Conservation (phyloP, 2,888 invertebrate species). For the Napeogenes inachia region DNA sequence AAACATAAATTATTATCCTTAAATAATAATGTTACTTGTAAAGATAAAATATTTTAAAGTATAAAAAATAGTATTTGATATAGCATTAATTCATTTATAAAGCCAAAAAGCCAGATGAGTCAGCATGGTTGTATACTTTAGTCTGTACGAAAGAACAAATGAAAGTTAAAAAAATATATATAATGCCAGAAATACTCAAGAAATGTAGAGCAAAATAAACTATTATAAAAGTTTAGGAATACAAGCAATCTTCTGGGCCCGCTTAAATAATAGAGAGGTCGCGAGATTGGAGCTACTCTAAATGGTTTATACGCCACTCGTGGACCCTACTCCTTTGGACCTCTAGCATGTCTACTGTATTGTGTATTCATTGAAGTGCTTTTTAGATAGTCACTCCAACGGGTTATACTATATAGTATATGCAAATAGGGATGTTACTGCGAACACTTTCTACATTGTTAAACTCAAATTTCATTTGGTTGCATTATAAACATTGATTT, state of each 20-base stretch:
- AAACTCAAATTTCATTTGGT: too few species aligned
- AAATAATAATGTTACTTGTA: too few species aligned
- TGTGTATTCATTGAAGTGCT: constrained; percentile 67
- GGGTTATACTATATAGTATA: background rate
- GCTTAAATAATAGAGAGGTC: constrained; percentile 74
- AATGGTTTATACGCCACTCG: constrained; percentile 76
- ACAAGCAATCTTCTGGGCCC: constrained; percentile 63
- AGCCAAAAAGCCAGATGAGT: too few species aligned
- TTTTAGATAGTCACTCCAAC: constrained; percentile 39
- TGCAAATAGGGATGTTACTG: background rate
- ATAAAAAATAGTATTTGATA: too few species aligned
- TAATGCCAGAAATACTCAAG: too few species aligned
- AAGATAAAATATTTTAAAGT: too few species aligned
- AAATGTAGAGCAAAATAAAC: constrained; percentile 8
- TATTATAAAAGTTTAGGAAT: constrained; percentile 47
- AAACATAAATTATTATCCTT: background rate
- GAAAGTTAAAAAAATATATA: too few species aligned
- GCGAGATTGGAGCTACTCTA: constrained; percentile 70
- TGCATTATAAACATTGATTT: too few species aligned
- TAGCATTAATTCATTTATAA: too few species aligned
- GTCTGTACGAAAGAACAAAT: too few species aligned
- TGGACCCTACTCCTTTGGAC: constrained; percentile 63
- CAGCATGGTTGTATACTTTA: too few species aligned
- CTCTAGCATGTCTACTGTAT: constrained; percentile 59
- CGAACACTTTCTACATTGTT: too few species aligned